These are phyloP conservation scores for Leptopilina syphax DNA, from an alignment of 2,888 invertebrate species.

Conservation along the genomic window DNA sequence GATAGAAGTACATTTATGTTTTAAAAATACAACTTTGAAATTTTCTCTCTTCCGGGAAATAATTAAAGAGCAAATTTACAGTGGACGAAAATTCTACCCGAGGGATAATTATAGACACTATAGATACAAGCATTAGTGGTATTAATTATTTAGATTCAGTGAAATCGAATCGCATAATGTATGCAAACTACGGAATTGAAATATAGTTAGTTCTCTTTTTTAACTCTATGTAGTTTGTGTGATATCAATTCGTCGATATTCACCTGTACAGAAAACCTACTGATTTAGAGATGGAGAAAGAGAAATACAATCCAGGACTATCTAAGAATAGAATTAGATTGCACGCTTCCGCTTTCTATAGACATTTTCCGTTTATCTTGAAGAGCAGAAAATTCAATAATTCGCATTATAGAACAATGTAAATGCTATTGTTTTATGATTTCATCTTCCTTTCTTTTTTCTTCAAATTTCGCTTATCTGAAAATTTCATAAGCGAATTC, in stretches of 20 bases:
- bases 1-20: no score
- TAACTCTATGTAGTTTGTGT: conserved; percentile 35
- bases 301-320: not conserved
- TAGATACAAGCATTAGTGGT: conserved; percentile 54
- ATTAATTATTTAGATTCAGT: conserved; percentile 62
- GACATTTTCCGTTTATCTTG: conserved; percentile 1
- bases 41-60: no score
- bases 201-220: conserved; percentile 48
- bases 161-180: conserved; percentile 64
- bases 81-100: no score
- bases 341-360: conserved; percentile 32
- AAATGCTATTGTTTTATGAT: conserved; percentile 8
- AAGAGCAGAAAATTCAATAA: conserved; percentile 26
- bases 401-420: conserved; percentile 20
- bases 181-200: conserved; percentile 65
- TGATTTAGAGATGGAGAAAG: not conserved
- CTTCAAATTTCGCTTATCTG: not conserved
- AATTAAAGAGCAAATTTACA: no score
- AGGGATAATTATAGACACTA: conserved; percentile 17
- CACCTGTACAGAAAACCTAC: conserved; percentile 1
- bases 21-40: no score
- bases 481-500: conserved; percentile 7
- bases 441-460: not conserved
- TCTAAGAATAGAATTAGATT: conserved; percentile 13
- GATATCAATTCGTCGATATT: not conserved